Percentiles rank a stretch among this genome's conserved stretches.
Evolutionary conservation across 2,797 vertebrate genomes (phyloP).

Genomic region (Sebastes itinus): DNA sequence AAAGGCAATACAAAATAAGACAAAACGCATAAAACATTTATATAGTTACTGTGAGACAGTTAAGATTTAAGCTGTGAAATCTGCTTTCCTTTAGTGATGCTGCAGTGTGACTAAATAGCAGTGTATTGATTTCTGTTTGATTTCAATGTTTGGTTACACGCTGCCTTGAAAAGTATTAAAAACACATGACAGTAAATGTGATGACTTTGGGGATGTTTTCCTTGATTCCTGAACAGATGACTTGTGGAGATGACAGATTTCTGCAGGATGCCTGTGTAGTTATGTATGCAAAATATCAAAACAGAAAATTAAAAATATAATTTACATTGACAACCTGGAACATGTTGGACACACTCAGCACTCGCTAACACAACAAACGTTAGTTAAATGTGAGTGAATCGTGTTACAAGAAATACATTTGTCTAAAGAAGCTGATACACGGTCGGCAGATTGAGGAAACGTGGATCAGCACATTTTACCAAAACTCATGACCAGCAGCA

Average conservation of each 20-base stretch:
- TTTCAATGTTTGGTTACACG: not conserved
- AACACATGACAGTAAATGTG: not conserved
- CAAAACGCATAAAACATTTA: slow-evolving; percentile 66
- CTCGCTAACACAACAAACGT: slow-evolving; percentile 27
- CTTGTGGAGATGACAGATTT: not conserved
- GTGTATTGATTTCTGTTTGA: slow-evolving; percentile 8
- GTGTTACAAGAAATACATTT: slow-evolving; percentile 13
- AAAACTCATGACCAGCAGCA: slow-evolving; percentile 3
- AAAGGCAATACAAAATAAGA: slow-evolving; percentile 76
- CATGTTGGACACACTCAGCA: not conserved
- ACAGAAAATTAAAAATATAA: slow-evolving; percentile 34
- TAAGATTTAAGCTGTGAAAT: slow-evolving; percentile 3
- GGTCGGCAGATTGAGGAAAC: not conserved
- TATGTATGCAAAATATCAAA: slow-evolving; percentile 22
- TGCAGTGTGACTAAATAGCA: slow-evolving; percentile 1
- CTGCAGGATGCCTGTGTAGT: not conserved
- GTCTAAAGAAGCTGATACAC: not conserved
- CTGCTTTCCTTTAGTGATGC: slow-evolving; percentile 2
- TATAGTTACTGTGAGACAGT: slow-evolving; percentile 36
- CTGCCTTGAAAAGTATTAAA: slow-evolving; percentile 26
- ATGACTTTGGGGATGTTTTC: not conserved
- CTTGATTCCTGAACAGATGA: not conserved
- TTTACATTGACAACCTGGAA: slow-evolving; percentile 30
- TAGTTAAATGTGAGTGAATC: slow-evolving; percentile 11
- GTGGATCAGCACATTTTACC: not conserved